These are phyloP conservation scores for Probaryconus sp. DNA, from an alignment of 1,140 invertebrate genomes.

Conservation along the genomic window DNA sequence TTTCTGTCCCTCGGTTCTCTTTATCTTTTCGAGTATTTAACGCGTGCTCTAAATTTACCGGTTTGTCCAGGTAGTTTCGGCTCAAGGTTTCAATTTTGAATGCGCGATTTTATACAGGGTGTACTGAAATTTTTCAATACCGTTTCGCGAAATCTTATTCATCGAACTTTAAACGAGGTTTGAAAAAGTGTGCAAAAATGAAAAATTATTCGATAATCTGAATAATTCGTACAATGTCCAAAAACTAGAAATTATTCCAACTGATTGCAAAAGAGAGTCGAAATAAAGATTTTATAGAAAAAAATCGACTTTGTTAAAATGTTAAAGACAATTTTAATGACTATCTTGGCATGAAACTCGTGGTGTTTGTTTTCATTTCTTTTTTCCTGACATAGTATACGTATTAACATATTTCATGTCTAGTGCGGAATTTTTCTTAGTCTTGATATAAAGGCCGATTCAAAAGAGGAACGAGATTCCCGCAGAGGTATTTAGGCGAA, in stretches of 20 bases:
- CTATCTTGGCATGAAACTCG: not conserved
- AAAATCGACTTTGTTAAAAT: too few species aligned
- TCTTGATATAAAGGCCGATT: constrained; percentile 33
- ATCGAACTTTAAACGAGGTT: too few species aligned
- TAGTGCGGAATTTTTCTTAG: constrained; percentile 45
- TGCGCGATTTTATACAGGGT: constrained; percentile 9
- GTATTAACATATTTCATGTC: constrained; percentile 59
- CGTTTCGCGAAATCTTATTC: not conserved
- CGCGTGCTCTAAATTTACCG: constrained; percentile 38
- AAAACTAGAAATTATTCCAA: too few species aligned
- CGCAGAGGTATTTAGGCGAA: constrained; percentile 68
- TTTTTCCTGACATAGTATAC: constrained; percentile 4
- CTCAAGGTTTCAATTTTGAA: constrained; percentile 7
- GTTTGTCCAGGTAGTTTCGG: constrained; percentile 16
- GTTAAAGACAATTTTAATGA: constrained; percentile 11
- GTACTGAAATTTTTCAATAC: too few species aligned
- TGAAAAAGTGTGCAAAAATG: too few species aligned
- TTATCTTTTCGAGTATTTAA: constrained; percentile 21
- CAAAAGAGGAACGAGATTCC: constrained; percentile 60
- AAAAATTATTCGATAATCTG: too few species aligned
- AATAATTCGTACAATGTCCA: too few species aligned
- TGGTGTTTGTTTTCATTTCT: constrained; percentile 11
- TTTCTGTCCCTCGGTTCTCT: constrained; percentile 3
- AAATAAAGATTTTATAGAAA: too few species aligned
- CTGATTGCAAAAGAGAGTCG: too few species aligned